Conservation (phyloP, 2,797 vertebrate genomes). For the Mycteria americana region DNA sequence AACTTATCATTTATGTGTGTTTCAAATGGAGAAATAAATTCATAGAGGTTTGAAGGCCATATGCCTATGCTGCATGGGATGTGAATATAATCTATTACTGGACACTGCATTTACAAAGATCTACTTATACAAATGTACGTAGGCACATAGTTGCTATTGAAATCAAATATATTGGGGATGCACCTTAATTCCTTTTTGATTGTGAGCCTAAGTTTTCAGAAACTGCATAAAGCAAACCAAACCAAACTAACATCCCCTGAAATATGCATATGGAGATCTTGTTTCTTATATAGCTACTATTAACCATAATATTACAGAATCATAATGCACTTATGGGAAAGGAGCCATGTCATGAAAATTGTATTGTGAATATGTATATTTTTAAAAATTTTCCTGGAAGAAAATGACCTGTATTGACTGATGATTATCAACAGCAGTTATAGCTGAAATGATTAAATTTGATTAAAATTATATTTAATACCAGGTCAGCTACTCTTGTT, state of each 20-base stretch:
- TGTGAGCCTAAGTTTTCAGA: neutral
- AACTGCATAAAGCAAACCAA: neutral
- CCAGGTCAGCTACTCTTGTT: neutral
- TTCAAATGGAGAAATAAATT: neutral
- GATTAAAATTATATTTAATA: neutral
- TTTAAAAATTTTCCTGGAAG: neutral
- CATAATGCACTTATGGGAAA: neutral
- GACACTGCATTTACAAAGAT: too few species aligned
- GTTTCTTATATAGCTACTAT: neutral
- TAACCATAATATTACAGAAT: neutral
- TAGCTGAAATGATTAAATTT: neutral
- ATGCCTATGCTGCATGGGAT: neutral
- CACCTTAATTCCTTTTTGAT: neutral
- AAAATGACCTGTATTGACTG: neutral
- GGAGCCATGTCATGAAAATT: neutral
- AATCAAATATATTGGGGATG: too few species aligned
- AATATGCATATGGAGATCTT: neutral
- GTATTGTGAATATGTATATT: neutral
- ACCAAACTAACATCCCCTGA: neutral
- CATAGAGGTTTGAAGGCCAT: neutral
- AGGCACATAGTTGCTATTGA: too few species aligned
- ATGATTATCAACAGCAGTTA: neutral
- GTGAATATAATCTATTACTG: too few species aligned
- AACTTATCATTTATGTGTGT: neutral
- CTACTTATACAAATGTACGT: too few species aligned